These are phyloP conservation scores for Petroica traversi DNA, from an alignment of 2,113 vertebrate species.

Conservation along the genomic window DNA sequence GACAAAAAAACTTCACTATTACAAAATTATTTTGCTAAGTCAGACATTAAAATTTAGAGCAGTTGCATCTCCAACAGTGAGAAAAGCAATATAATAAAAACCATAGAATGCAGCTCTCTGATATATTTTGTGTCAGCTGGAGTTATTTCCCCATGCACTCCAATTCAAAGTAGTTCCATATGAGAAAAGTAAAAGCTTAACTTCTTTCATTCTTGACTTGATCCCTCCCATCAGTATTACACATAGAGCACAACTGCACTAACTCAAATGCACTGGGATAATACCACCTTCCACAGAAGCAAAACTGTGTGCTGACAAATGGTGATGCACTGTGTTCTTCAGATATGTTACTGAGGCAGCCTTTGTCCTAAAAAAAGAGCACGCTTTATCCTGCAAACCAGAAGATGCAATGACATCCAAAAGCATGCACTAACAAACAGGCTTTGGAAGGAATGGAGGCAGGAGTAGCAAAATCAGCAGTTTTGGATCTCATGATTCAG, in stretches of 20 bases:
- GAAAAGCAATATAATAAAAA: neutral
- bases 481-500: neutral
- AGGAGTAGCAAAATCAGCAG: neutral
- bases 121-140: neutral
- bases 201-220: neutral
- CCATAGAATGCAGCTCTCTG: neutral
- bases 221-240: neutral
- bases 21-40: neutral
- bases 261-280: neutral
- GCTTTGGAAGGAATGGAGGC: fast-evolving
- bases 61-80: neutral
- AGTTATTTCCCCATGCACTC: neutral
- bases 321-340: neutral
- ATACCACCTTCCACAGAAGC: neutral
- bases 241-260: neutral
- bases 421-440: neutral
- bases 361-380: neutral
- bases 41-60: neutral
- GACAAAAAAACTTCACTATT: neutral
- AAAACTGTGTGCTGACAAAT: neutral
- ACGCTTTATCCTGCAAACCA: neutral
- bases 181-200: neutral
- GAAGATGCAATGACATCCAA: fast-evolving
- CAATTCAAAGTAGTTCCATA: neutral
- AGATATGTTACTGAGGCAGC: fast-evolving